phyloP scores from a whole-genome alignment of 2,113 vertebrate genomes.

The Hemichromis elongatus region DNA sequence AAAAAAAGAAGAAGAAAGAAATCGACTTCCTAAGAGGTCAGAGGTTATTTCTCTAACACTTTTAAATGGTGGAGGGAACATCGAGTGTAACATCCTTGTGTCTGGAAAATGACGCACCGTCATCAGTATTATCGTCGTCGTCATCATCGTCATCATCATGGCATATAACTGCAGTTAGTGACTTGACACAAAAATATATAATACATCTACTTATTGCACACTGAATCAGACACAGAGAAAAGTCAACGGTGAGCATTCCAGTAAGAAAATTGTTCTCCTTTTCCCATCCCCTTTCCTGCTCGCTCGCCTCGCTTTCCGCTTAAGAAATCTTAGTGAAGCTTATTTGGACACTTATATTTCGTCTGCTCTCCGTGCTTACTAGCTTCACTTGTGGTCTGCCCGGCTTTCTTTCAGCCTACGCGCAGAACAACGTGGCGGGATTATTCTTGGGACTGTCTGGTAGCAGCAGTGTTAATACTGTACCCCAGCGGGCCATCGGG shows the following conservation, averaged over 20 bases:
- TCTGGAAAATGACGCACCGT: constrained; percentile 39
- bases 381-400: not conserved
- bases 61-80: constrained; percentile 14
- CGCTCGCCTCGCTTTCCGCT: constrained; percentile 18
- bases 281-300: not conserved
- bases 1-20: not conserved
- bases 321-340: constrained; percentile 58
- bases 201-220: constrained; percentile 76
- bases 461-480: not conserved
- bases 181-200: constrained; percentile 70
- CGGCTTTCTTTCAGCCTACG: not conserved
- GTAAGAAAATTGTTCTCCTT: constrained; percentile 40
- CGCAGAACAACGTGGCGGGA: not conserved
- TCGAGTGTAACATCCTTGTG: constrained; percentile 30
- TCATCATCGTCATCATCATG: constrained; percentile 22
- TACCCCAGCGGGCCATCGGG: not conserved
- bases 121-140: not conserved
- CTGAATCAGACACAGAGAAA: constrained; percentile 64
- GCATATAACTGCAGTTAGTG: constrained; percentile 64
- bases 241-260: constrained; percentile 67
- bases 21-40: constrained; percentile 26
- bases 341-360: constrained; percentile 57
- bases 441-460: not conserved
- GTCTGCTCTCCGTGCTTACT: constrained; percentile 11
- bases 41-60: constrained; percentile 23